These are phyloP conservation scores for Bombus confusus DNA, from an alignment of 1,140 invertebrate species.

Conservation along the genomic window DNA sequence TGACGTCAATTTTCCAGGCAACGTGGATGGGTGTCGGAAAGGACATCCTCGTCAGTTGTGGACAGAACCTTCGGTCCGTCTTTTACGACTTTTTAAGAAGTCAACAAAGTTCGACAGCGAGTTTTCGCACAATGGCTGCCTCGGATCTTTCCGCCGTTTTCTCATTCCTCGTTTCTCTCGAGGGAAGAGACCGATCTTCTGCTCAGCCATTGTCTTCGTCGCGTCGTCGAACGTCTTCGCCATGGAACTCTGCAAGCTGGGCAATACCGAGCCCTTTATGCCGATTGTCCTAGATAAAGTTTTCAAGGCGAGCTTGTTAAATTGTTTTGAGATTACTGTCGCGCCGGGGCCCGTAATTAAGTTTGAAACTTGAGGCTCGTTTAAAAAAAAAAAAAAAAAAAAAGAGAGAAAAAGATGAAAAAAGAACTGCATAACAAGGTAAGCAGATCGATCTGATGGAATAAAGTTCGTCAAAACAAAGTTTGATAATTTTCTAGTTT, in stretches of 20 bases:
- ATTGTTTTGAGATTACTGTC: slow-evolving; percentile 57
- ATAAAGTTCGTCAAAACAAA: neutral
- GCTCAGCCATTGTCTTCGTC: slow-evolving; percentile 53
- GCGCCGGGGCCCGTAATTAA: slow-evolving; percentile 47
- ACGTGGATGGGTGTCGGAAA: slow-evolving; percentile 45
- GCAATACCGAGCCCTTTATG: slow-evolving; percentile 48
- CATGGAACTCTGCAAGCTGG: slow-evolving; percentile 25
- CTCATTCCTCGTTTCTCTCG: slow-evolving; percentile 6
- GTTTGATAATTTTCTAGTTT: slow-evolving; percentile 1
- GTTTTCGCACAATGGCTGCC: slow-evolving; percentile 61
- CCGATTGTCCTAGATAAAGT: slow-evolving; percentile 64
- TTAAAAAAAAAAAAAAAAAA: neutral
- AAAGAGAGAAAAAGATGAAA: neutral
- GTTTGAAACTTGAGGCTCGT: slow-evolving; percentile 29
- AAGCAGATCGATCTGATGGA: slow-evolving; percentile 10
- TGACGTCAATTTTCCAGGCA: slow-evolving; percentile 55
- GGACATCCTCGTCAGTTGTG: slow-evolving; percentile 57
- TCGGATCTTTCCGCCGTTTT: slow-evolving; percentile 39
- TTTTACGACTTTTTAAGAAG: slow-evolving; percentile 70
- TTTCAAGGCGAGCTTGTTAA: slow-evolving; percentile 56
- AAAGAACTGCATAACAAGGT: slow-evolving; percentile 14
- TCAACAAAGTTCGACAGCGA: slow-evolving; percentile 69
- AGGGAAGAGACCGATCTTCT: neutral
- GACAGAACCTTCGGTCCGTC: slow-evolving; percentile 60
- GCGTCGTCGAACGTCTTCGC: slow-evolving; percentile 43